Conservation (phyloP, 2,888 invertebrate species). For the Micropterix aruncella region DNA sequence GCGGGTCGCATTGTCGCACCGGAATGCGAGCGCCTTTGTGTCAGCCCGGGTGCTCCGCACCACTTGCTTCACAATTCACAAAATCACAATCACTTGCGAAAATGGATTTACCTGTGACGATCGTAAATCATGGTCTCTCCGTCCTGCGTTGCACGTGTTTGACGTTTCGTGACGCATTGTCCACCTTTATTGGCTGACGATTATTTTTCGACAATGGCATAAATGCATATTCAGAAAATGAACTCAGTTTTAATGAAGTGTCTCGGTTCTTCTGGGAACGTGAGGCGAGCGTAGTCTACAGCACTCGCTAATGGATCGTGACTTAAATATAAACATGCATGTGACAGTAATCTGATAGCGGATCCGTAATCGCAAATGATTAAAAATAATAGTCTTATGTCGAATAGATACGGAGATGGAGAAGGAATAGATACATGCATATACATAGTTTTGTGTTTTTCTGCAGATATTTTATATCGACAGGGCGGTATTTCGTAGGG, state of each 20-base stretch:
- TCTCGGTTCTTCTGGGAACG: background rate
- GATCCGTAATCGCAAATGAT: too few species aligned
- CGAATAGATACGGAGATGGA: too few species aligned
- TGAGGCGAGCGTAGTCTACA: background rate
- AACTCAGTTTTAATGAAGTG: too few species aligned
- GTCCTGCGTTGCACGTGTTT: background rate
- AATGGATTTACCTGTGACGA: slow-evolving; percentile 9
- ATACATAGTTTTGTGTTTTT: too few species aligned
- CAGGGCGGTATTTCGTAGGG: too few species aligned
- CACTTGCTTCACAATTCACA: slow-evolving; percentile 1
- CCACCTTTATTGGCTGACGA: background rate
- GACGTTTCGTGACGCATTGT: background rate
- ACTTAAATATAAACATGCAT: background rate
- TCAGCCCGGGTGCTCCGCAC: background rate
- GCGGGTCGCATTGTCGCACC: background rate
- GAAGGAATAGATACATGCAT: too few species aligned
- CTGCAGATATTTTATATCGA: too few species aligned
- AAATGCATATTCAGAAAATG: too few species aligned
- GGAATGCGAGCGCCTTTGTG: background rate
- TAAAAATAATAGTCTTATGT: too few species aligned
- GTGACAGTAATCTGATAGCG: background rate
- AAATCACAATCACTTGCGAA: slow-evolving; percentile 10
- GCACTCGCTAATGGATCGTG: background rate
- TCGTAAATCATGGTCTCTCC: background rate
- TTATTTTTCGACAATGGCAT: background rate